A percentile compares a stretch with the other conserved stretches of the same genome.
These are phyloP conservation scores for Drosophila anomelani DNA, from an alignment of 2,888 invertebrate genomes.

Conservation along the genomic window DNA sequence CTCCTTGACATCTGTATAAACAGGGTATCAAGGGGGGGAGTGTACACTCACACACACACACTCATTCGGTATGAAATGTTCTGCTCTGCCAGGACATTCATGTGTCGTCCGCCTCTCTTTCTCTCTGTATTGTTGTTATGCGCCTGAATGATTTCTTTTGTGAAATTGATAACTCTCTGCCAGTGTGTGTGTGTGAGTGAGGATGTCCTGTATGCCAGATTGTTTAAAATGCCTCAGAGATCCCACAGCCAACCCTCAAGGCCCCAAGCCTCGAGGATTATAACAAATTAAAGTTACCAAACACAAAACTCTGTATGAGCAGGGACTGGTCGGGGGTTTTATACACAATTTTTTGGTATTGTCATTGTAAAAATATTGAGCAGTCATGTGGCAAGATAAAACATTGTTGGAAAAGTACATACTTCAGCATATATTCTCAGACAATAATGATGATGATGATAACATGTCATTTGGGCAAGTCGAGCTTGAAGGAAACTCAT, in stretches of 20 bases:
- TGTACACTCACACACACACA: background rate
- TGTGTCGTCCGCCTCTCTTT: slow-evolving; percentile 35
- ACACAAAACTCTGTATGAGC: slow-evolving; percentile 45
- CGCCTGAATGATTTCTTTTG: slow-evolving; percentile 71
- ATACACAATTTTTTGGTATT: background rate
- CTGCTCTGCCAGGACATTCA: slow-evolving; percentile 36
- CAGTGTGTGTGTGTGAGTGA: slow-evolving; percentile 6
- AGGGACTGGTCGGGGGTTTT: slow-evolving; percentile 12
- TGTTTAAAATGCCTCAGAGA: slow-evolving; percentile 59
- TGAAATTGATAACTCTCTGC: slow-evolving; percentile 67
- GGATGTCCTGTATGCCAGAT: slow-evolving; percentile 28
- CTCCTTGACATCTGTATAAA: slow-evolving; percentile 67
- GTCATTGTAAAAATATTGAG: slow-evolving; percentile 48
- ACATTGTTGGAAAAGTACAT: slow-evolving; percentile 10
- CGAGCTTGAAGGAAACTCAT: slow-evolving; percentile 25
- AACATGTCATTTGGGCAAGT: slow-evolving; percentile 12
- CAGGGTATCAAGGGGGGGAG: slow-evolving; percentile 20
- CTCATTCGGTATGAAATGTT: slow-evolving; percentile 50
- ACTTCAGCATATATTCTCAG: slow-evolving; percentile 24
- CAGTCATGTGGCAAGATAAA: slow-evolving; percentile 60
- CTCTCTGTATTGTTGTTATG: slow-evolving; percentile 46
- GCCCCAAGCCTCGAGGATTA: slow-evolving; percentile 43
- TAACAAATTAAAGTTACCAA: slow-evolving; percentile 71
- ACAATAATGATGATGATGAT: slow-evolving; percentile 39
- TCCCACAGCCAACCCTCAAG: slow-evolving; percentile 10